phyloP scores from a whole-genome alignment of 2,113 vertebrate species.

The Tylochromis polylepis region DNA sequence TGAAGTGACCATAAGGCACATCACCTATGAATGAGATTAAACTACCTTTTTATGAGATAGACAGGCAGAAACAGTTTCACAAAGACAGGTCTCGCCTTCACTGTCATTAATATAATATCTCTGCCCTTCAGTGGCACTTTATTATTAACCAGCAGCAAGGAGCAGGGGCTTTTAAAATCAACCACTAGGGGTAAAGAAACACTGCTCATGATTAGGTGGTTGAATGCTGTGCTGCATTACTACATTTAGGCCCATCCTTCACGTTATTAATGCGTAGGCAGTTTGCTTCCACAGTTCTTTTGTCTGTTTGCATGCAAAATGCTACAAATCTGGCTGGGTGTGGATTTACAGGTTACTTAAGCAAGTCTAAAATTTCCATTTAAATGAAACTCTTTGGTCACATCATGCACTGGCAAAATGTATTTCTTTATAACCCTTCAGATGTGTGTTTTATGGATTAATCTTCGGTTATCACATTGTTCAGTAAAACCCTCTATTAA shows the following conservation, averaged over 20 bases:
- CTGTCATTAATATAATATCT: constrained; percentile 1
- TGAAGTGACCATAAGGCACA: not conserved
- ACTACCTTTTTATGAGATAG: not conserved
- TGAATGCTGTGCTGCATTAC: not conserved
- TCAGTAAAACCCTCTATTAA: constrained; percentile 6
- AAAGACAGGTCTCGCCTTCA: not conserved
- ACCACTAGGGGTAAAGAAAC: not conserved
- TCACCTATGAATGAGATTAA: not conserved
- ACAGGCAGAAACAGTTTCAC: not conserved
- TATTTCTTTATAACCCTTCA: constrained; percentile 23
- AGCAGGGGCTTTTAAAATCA: not conserved
- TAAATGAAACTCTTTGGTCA: constrained; percentile 40
- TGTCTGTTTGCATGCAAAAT: not conserved
- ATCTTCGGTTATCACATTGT: constrained; percentile 14
- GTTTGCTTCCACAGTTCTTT: not conserved
- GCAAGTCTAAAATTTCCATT: constrained; percentile 44
- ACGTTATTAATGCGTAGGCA: not conserved
- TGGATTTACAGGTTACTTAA: not conserved
- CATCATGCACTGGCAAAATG: constrained; percentile 7
- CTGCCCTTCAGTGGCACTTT: constrained; percentile 11
- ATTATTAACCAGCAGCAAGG: not conserved
- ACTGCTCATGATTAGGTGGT: not conserved
- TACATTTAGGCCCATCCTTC: not conserved
- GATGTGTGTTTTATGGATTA: constrained; percentile 28
- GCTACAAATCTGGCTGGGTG: not conserved